A percentile compares a stretch with the other conserved stretches of the same genome.
phyloP scores from a whole-genome alignment of 64 coral and sea anemone genomes.

The Orbicella faveolata region DNA sequence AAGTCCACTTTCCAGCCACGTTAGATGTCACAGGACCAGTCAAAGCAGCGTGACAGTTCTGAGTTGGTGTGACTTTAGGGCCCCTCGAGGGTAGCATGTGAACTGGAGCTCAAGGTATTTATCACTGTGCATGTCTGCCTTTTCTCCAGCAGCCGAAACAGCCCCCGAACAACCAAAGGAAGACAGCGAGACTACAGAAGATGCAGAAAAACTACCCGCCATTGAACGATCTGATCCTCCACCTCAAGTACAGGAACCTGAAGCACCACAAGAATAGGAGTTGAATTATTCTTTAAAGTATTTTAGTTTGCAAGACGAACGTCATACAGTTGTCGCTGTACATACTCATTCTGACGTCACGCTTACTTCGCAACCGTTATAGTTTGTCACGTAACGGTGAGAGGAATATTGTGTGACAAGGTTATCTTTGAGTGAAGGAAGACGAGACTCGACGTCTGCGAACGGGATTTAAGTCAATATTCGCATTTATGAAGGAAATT shows the following conservation, averaged over 20 bases:
- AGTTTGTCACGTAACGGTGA: no score
- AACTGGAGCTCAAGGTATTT: background rate
- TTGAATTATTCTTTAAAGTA: background rate
- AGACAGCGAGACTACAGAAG: background rate
- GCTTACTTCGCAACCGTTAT: background rate
- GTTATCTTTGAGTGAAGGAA: no score
- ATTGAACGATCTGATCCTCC: background rate
- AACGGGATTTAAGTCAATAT: no score
- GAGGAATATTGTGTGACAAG: no score
- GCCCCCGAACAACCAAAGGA: constrained; percentile 2
- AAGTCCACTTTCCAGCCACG: no score
- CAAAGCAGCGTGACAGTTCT: no score
- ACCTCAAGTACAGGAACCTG: background rate
- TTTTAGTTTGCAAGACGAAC: no score
- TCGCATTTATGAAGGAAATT: no score
- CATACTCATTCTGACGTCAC: background rate
- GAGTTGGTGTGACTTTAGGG: no score
- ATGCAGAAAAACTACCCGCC: background rate
- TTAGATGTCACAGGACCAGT: no score
- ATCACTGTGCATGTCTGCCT: background rate
- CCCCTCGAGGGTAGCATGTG: no score
- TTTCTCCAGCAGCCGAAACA: background rate
- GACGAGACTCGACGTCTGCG: no score
- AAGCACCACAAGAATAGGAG: background rate
- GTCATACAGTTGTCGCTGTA: background rate